These are phyloP conservation scores for Daktulosphaira vitifoliae DNA, from an alignment of 1,140 invertebrate genomes.

Conservation along the genomic window DNA sequence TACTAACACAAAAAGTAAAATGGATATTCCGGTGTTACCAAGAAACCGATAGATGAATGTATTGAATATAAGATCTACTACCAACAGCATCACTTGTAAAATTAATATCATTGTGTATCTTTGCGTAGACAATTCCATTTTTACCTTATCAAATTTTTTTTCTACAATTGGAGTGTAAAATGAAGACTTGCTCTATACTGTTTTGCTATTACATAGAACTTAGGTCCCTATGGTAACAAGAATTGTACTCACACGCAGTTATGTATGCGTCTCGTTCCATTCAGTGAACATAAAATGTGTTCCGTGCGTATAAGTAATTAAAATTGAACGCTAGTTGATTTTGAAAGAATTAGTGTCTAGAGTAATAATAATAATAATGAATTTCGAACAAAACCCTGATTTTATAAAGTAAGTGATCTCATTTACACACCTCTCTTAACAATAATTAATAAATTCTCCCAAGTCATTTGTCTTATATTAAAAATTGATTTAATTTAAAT, in stretches of 20 bases:
- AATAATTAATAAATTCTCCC: too few relatives aligned
- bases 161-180: too few relatives aligned
- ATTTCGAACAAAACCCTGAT: too few relatives aligned
- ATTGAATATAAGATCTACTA: slow-evolving; percentile 34
- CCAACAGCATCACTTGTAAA: slow-evolving; percentile 27
- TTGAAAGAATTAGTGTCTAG: too few relatives aligned
- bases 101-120: slow-evolving; percentile 28
- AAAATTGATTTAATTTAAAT: too few relatives aligned
- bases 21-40: slow-evolving; percentile 29
- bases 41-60: slow-evolving; percentile 34
- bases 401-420: too few relatives aligned
- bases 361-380: too few relatives aligned
- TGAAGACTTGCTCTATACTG: neutral
- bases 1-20: slow-evolving; percentile 34
- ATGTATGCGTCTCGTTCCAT: neutral
- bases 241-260: neutral
- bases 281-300: slow-evolving; percentile 1
- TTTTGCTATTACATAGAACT: neutral
- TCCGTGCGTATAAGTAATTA: neutral
- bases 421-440: too few relatives aligned
- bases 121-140: slow-evolving; percentile 15
- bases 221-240: neutral
- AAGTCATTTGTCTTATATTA: too few relatives aligned
- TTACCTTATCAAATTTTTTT: too few relatives aligned
- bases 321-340: neutral